Percentiles rank a stretch among this genome's conserved stretches.
These are phyloP conservation scores for Clytia hemisphaerica DNA, from an alignment of 30 jellyfish, hydroid and myxozoan genomes.

Conservation along the genomic window DNA sequence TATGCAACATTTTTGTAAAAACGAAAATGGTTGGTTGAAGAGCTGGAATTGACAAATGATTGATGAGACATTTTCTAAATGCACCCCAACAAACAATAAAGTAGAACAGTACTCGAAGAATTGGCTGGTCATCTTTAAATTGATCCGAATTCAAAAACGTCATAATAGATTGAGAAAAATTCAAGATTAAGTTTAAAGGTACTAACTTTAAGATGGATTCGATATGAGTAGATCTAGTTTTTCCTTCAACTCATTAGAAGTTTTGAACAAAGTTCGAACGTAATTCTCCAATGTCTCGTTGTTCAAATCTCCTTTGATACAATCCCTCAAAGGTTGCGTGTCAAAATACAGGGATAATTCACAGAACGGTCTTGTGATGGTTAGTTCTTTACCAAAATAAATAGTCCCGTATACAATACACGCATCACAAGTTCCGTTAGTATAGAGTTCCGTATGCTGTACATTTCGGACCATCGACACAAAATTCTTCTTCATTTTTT, in stretches of 20 bases:
- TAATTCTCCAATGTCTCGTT: conserved; percentile 1
- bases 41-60: no score
- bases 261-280: conserved; percentile 12
- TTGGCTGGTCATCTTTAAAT: no score
- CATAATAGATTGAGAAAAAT: no score
- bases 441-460: background rate
- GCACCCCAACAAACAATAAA: no score
- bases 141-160: no score
- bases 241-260: background rate
- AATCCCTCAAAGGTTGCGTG: conserved; percentile 15
- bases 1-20: no score
- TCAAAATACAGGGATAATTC: conserved; percentile 35
- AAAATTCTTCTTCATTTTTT: no score
- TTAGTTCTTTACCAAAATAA: conserved; percentile 40
- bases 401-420: conserved; percentile 23
- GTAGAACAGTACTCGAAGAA: no score
- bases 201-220: background rate
- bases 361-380: conserved; percentile 37
- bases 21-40: no score
- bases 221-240: background rate
- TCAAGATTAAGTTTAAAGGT: no score
- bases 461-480: conserved; percentile 14
- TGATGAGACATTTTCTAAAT: no score
- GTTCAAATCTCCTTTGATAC: background rate
- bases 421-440: conserved; percentile 32